Conservation (phyloP, 2,888 invertebrate genomes). For the Platerodrilus igneus region DNA sequence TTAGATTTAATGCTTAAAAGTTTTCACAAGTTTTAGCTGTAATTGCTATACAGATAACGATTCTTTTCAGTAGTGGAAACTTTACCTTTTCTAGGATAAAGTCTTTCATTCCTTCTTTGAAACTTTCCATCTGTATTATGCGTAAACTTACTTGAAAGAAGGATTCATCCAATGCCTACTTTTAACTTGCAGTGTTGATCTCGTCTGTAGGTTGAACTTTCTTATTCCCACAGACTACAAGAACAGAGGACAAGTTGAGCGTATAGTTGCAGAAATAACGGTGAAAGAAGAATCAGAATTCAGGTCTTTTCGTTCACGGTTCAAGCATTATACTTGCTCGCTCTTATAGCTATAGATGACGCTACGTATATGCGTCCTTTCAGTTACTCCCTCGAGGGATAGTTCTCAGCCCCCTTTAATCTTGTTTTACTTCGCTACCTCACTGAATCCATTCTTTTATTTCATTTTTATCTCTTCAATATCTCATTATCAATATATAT, state of each 20-base stretch:
- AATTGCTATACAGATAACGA: slow-evolving; percentile 13
- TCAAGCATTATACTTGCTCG: slow-evolving; percentile 14
- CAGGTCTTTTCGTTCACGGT: slow-evolving; percentile 16
- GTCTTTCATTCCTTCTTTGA: slow-evolving; percentile 12
- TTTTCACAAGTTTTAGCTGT: too few relatives aligned
- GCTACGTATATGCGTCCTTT: slow-evolving; percentile 26
- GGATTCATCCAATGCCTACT: slow-evolving; percentile 19
- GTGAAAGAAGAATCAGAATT: slow-evolving; percentile 11
- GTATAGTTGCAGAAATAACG: slow-evolving; percentile 9
- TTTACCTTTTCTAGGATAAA: slow-evolving; percentile 6
- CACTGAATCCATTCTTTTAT: slow-evolving; percentile 35
- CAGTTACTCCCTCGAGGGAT: slow-evolving; percentile 24
- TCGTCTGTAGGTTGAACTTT: slow-evolving; percentile 10
- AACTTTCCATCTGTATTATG: slow-evolving; percentile 23
- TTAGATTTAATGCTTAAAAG: too few relatives aligned
- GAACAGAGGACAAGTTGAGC: slow-evolving; percentile 2
- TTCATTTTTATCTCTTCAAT: slow-evolving; percentile 37
- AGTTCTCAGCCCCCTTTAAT: slow-evolving; percentile 30
- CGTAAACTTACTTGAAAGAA: slow-evolving; percentile 19
- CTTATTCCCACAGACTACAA: slow-evolving; percentile 1
- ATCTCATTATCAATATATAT: slow-evolving; percentile 35
- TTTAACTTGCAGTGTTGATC: slow-evolving; percentile 25
- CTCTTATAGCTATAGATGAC: slow-evolving; percentile 11
- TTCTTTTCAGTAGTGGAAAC: slow-evolving; percentile 9
- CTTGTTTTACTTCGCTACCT: slow-evolving; percentile 33